These are phyloP conservation scores for Hirtodrosophila cameraria DNA, from an alignment of 2,888 invertebrate genomes.

Conservation along the genomic window DNA sequence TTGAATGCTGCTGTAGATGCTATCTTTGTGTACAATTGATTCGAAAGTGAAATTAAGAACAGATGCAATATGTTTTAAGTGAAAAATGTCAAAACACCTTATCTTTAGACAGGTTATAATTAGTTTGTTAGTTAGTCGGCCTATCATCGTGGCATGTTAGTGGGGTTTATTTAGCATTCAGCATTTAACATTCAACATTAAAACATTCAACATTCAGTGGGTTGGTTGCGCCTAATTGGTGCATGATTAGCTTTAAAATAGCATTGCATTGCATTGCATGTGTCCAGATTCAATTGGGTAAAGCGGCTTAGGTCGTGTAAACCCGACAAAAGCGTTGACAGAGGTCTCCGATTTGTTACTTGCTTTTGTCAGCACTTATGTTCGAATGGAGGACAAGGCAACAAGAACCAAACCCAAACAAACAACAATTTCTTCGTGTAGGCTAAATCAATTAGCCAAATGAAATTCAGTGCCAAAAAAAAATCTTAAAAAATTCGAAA, in stretches of 20 bases:
- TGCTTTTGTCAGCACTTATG: slow-evolving; percentile 58
- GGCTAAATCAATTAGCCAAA: slow-evolving; percentile 77
- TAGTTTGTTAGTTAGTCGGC: too few species aligned
- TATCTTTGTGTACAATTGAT: too few species aligned
- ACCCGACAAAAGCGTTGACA: slow-evolving; percentile 58
- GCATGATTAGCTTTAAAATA: slow-evolving; percentile 38
- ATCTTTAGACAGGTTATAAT: too few species aligned
- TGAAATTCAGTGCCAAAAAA: slow-evolving; percentile 72
- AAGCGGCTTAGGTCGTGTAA: slow-evolving; percentile 75
- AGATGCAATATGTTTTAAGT: too few species aligned
- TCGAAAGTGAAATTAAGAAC: too few species aligned
- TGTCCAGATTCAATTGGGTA: slow-evolving; percentile 26
- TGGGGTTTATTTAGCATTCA: too few species aligned
- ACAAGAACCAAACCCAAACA: slow-evolving; percentile 30
- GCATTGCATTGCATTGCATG: slow-evolving; percentile 2
- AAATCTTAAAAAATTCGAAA: neutral
- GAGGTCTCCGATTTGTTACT: slow-evolving; percentile 58
- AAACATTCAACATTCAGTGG: neutral
- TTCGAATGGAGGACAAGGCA: slow-evolving; percentile 67
- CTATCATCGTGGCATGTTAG: too few species aligned
- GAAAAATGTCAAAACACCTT: too few species aligned
- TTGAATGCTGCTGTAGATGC: too few species aligned
- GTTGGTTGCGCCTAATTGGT: slow-evolving; percentile 34
- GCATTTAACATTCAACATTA: too few species aligned
- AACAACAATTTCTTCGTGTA: slow-evolving; percentile 18